These are phyloP conservation scores for Lasioglossum oenotherae DNA, from an alignment of 2,888 invertebrate genomes.

Conservation along the genomic window DNA sequence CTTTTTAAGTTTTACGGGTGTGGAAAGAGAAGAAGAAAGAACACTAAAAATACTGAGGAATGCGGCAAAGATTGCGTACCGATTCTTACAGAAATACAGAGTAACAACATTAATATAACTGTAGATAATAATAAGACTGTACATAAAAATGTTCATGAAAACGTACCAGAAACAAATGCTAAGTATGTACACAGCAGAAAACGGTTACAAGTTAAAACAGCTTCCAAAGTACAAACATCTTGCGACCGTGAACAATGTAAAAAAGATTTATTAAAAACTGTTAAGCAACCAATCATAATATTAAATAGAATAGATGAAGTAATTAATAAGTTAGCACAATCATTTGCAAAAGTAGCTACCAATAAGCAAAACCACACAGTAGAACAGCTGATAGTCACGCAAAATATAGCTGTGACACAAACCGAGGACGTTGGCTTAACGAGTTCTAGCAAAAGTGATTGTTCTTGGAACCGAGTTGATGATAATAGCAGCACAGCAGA, in stretches of 20 bases:
- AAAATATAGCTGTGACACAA: not conserved
- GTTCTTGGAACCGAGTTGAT: not conserved
- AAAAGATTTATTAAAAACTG: not conserved
- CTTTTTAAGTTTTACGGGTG: not conserved
- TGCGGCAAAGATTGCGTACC: not conserved
- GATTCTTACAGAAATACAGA: not conserved
- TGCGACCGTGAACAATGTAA: not conserved
- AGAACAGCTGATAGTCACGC: not conserved
- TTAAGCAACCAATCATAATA: conserved; percentile 28
- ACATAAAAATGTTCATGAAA: not conserved
- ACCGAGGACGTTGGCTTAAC: not conserved
- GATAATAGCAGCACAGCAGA: not conserved
- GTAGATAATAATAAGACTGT: not conserved
- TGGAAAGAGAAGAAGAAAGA: not conserved
- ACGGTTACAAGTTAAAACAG: not conserved
- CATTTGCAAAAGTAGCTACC: conserved; percentile 12
- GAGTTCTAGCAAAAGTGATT: not conserved
- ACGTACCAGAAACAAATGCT: not conserved
- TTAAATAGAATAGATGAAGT: conserved; percentile 30
- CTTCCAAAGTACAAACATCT: not conserved
- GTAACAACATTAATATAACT: not conserved
- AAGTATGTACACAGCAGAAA: not conserved
- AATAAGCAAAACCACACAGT: not conserved
- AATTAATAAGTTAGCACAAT: conserved; percentile 36
- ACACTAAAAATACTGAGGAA: not conserved